These are phyloP conservation scores for Colostygia pectinataria DNA, from an alignment of 2,888 invertebrate genomes.

Conservation along the genomic window DNA sequence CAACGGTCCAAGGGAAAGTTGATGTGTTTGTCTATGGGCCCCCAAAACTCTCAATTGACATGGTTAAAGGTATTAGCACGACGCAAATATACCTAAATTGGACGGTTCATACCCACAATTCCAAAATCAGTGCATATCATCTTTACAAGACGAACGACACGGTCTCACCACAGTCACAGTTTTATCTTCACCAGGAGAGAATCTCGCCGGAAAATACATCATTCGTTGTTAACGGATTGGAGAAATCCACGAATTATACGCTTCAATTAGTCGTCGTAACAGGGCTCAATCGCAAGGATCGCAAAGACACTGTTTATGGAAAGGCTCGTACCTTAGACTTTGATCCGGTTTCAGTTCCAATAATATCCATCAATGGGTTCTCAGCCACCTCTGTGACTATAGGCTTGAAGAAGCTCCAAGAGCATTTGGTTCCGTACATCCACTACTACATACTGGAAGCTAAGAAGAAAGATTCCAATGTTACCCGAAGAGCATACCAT, in stretches of 20 bases:
- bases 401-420: slow-evolving; percentile 87
- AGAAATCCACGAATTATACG: slow-evolving; percentile 86
- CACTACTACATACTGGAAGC: slow-evolving; percentile 89
- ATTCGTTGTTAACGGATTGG: slow-evolving; percentile 86
- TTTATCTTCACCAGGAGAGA: slow-evolving; percentile 50
- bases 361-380: slow-evolving; percentile 88
- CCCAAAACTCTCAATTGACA: slow-evolving; percentile 88
- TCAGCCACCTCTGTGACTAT: slow-evolving; percentile 90
- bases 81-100: slow-evolving; percentile 91
- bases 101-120: slow-evolving; percentile 90
- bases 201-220: slow-evolving; percentile 86
- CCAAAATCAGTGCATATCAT: slow-evolving; percentile 83
- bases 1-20: slow-evolving; percentile 66
- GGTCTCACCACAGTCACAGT: too few relatives aligned
- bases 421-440: slow-evolving; percentile 86
- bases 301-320: slow-evolving; percentile 53
- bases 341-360: slow-evolving; percentile 91
- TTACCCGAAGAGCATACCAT: slow-evolving; percentile 84
- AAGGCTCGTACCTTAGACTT: slow-evolving; percentile 84
- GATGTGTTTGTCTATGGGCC: slow-evolving; percentile 85
- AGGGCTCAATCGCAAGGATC: slow-evolving; percentile 81
- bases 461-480: slow-evolving; percentile 79
- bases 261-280: slow-evolving; percentile 87
- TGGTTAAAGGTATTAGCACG: slow-evolving; percentile 89
- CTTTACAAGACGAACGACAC: slow-evolving; percentile 71